Conservation (phyloP, 2,113 vertebrate genomes). For the Ciconia boyciana region DNA sequence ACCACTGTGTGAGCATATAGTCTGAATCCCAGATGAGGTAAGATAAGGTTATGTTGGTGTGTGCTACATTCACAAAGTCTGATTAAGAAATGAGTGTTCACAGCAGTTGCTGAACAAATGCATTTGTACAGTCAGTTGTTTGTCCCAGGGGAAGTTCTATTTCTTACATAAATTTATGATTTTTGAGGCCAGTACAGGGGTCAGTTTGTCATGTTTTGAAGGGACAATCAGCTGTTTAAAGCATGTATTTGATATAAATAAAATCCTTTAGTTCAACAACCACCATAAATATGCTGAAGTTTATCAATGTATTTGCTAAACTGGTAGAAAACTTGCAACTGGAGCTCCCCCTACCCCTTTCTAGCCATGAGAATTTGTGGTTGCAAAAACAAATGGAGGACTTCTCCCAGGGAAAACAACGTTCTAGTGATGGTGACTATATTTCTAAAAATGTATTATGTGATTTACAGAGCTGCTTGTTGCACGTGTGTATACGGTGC, state of each 20-base stretch:
- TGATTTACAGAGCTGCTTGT: background rate
- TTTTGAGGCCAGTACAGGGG: background rate
- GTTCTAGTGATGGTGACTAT: background rate
- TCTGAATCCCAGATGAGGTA: background rate
- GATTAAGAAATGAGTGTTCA: background rate
- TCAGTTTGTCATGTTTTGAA: background rate
- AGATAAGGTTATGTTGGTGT: background rate
- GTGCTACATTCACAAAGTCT: background rate
- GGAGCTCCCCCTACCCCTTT: background rate
- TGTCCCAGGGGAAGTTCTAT: background rate
- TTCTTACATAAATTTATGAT: background rate
- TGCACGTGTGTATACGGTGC: background rate
- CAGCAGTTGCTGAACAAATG: background rate
- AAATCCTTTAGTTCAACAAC: background rate
- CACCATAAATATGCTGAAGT: background rate
- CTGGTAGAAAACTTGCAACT: background rate
- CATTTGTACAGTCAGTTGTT: background rate
- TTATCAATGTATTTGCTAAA: background rate
- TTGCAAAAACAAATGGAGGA: background rate
- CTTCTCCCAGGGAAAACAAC: background rate
- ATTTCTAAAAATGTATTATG: background rate
- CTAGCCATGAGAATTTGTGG: rapidly evolving
- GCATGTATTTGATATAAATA: background rate
- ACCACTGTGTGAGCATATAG: background rate
- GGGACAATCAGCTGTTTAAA: background rate